Conservation (phyloP, 2,113 vertebrate genomes). For the Cottus gobio region DNA sequence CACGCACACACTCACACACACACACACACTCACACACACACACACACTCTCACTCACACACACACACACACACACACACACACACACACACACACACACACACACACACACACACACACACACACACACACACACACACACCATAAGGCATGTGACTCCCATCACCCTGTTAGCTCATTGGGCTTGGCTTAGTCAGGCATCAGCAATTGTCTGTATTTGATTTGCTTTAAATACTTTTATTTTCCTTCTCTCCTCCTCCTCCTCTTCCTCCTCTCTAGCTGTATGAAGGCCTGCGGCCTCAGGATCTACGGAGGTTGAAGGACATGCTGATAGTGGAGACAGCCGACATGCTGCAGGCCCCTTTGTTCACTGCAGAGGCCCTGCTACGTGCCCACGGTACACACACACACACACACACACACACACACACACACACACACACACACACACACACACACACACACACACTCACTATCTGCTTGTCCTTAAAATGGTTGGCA, state of each 20-base stretch:
- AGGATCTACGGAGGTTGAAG: constrained; percentile 94
- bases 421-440: neutral
- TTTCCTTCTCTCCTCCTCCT: constrained; percentile 2
- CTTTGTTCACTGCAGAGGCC: constrained; percentile 96
- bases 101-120: no score
- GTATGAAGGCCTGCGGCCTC: constrained; percentile 94
- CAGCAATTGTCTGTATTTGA: constrained; percentile 29
- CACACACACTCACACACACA: constrained; percentile 27
- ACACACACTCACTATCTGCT: neutral
- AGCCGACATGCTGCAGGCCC: constrained; percentile 98
- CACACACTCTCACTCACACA: constrained; percentile 19
- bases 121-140: constrained; percentile 19
- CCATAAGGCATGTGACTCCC: constrained; percentile 40
- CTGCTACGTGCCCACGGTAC: constrained; percentile 97
- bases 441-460: neutral
- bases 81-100: no score
- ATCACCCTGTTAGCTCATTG: constrained; percentile 27
- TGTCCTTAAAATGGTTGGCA: constrained; percentile 1
- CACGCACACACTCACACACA: constrained; percentile 15
- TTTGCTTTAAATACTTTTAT: constrained; percentile 22
- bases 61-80: constrained; percentile 26
- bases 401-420: neutral
- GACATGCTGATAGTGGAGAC: constrained; percentile 99
- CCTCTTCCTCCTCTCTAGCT: constrained; percentile 72
- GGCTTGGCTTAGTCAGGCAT: constrained; percentile 16